A percentile compares a stretch with the other conserved stretches of the same genome.
Evolutionary conservation across 2,888 invertebrate species (phyloP).

Genomic region (Pediacus dermestoides): DNA sequence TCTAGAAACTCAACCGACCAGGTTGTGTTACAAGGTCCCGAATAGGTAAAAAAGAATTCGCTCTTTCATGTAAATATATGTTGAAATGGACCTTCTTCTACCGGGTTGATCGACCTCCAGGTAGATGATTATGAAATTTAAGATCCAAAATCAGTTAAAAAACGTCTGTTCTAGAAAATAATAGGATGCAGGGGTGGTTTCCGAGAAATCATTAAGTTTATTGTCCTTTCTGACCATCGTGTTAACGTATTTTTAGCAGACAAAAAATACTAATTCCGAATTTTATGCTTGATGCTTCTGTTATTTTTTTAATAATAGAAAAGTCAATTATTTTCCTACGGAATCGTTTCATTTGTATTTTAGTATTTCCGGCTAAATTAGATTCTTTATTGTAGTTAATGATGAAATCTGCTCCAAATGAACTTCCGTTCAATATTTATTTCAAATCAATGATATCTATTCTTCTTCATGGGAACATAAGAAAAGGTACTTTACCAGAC

Average conservation of each 20-base stretch:
- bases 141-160: constrained; percentile 13
- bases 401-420: no score
- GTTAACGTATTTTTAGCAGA: constrained; percentile 14
- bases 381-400: no score
- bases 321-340: constrained; percentile 16
- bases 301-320: constrained; percentile 15
- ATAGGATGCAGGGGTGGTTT: constrained; percentile 19
- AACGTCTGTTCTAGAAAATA: constrained; percentile 1
- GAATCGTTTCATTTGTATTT: constrained; percentile 13
- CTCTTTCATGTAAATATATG: constrained; percentile 20
- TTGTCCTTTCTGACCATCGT: constrained; percentile 26
- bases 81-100: constrained; percentile 21
- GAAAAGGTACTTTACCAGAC: no score
- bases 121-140: constrained; percentile 28
- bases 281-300: constrained; percentile 24
- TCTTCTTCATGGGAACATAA: no score
- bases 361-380: constrained; percentile 13
- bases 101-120: constrained; percentile 35
- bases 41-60: constrained; percentile 14
- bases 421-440: no score
- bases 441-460: no score
- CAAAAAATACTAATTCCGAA: no score
- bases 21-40: constrained; percentile 11
- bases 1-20: constrained; percentile 19
- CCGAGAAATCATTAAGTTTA: constrained; percentile 23